phyloP scores from a whole-genome alignment of 2,113 vertebrate genomes.

The Paratilapia polleni region DNA sequence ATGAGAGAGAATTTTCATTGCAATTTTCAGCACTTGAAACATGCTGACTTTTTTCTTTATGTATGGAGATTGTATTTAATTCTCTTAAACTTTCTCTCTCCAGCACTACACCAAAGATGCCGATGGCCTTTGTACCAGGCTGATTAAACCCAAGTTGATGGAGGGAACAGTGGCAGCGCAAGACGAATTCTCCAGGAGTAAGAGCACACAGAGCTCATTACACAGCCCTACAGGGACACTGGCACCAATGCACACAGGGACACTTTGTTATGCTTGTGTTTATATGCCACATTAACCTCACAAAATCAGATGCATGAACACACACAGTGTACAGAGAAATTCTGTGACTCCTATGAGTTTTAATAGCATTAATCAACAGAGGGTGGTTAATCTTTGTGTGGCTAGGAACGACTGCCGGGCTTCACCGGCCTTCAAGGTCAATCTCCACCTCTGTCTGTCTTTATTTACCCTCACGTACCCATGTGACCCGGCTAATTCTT shows the following conservation, averaged over 20 bases:
- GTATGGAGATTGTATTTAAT: neutral
- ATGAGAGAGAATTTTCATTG: neutral
- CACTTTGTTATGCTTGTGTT: slow-evolving; percentile 23
- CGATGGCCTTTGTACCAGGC: slow-evolving; percentile 77
- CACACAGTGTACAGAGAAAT: slow-evolving; percentile 1
- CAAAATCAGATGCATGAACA: slow-evolving; percentile 9
- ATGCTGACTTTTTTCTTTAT: neutral
- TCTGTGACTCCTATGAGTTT: neutral
- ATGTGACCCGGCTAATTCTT: slow-evolving; percentile 14
- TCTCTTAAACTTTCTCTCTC: slow-evolving; percentile 2
- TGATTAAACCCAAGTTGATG: slow-evolving; percentile 95
- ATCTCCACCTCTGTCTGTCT: slow-evolving; percentile 10
- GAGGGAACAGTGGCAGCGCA: slow-evolving; percentile 97
- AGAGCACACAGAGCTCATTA: slow-evolving; percentile 58
- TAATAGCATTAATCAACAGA: slow-evolving; percentile 56
- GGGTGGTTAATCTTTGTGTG: slow-evolving; percentile 53
- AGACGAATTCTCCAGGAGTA: slow-evolving; percentile 93
- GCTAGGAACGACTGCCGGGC: slow-evolving; percentile 34
- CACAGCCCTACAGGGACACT: slow-evolving; percentile 30
- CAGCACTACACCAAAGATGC: slow-evolving; percentile 96
- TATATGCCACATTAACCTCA: slow-evolving; percentile 36
- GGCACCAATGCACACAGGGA: slow-evolving; percentile 16
- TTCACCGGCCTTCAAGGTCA: slow-evolving; percentile 55
- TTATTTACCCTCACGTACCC: neutral
- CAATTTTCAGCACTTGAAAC: neutral